Percentiles rank a stretch among this genome's conserved stretches.
These are phyloP conservation scores for Drosophila falleni DNA, from an alignment of 2,888 invertebrate genomes.

Conservation along the genomic window DNA sequence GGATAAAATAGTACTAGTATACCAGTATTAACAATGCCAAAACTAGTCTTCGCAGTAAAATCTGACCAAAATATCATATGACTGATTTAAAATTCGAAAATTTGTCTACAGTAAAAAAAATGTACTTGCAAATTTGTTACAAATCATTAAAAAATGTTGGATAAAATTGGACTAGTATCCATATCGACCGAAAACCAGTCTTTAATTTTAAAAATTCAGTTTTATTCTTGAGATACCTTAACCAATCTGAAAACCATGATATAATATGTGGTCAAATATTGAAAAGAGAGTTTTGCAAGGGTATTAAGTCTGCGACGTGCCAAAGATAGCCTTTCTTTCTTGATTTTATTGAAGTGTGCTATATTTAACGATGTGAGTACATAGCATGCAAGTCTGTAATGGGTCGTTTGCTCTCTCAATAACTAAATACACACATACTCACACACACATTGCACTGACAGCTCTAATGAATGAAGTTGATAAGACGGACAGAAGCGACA, in stretches of 20 bases:
- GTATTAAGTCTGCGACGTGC: background rate
- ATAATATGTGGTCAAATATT: no score
- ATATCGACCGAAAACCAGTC: background rate
- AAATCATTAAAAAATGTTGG: no score
- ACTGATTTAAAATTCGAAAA: no score
- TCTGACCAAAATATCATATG: no score
- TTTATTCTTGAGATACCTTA: background rate
- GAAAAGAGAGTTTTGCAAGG: background rate
- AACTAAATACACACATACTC: slow-evolving; percentile 27
- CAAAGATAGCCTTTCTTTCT: slow-evolving; percentile 5
- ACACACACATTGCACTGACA: slow-evolving; percentile 47
- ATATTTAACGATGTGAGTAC: slow-evolving; percentile 74
- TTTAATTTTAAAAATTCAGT: background rate
- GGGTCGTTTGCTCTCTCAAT: slow-evolving; percentile 54
- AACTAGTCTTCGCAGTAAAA: no score
- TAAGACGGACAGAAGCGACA: slow-evolving; percentile 58
- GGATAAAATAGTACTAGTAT: no score
- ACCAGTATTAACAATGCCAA: no score
- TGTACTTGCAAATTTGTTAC: no score
- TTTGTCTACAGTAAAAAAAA: no score
- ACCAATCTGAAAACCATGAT: background rate
- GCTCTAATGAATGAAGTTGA: slow-evolving; percentile 81
- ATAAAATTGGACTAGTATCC: no score
- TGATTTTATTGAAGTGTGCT: slow-evolving; percentile 79
- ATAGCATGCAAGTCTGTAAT: slow-evolving; percentile 70